phyloP scores from a whole-genome alignment of 1,140 invertebrate genomes.

The Diprion similis region DNA sequence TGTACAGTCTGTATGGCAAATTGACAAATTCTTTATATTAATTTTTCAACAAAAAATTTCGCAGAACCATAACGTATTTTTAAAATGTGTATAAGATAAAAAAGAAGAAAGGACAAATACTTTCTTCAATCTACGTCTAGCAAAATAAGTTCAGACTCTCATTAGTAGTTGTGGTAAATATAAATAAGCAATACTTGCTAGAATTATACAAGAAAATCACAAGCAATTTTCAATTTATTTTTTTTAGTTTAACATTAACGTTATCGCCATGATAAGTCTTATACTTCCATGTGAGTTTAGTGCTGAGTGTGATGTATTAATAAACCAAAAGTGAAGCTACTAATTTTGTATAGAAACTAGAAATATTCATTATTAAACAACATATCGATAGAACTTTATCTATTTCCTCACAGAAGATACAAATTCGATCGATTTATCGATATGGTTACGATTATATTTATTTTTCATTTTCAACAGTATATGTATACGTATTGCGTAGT shows the following conservation, averaged over 20 bases:
- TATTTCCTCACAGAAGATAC: no score
- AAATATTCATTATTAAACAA: neutral
- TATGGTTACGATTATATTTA: no score
- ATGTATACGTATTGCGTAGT: neutral
- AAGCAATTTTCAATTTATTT: neutral
- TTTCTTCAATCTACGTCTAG: neutral
- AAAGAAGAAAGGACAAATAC: neutral
- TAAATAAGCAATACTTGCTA: neutral
- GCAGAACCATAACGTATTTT: no score
- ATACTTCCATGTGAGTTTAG: neutral
- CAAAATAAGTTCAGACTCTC: neutral
- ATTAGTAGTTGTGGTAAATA: neutral
- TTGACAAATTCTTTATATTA: neutral
- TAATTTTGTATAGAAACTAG: neutral
- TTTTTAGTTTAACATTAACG: neutral
- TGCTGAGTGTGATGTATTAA: neutral
- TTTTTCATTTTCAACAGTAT: no score
- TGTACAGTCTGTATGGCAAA: neutral
- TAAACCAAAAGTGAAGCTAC: neutral
- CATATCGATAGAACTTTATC: no score
- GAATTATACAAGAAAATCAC: neutral
- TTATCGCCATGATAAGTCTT: neutral
- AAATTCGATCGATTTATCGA: no score
- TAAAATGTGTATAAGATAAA: neutral
- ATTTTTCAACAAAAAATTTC: no score